Conservation (phyloP, 2,888 invertebrate species). For the Acleris sparsana region DNA sequence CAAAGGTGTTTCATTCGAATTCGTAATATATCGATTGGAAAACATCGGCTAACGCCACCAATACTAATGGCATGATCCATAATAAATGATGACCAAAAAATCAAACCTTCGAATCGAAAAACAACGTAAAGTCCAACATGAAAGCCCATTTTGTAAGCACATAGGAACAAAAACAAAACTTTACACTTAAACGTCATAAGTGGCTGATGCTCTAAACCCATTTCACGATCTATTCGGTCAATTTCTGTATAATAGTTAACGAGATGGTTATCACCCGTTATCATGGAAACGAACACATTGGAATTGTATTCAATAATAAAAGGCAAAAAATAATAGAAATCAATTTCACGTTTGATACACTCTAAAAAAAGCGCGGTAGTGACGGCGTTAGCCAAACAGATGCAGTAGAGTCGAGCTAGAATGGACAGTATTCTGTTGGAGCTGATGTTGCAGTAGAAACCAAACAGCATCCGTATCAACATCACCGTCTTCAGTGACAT, state of each 20-base stretch:
- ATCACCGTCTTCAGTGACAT: background rate
- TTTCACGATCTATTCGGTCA: background rate
- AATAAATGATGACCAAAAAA: background rate
- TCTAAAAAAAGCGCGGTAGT: too few species aligned
- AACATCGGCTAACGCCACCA: background rate
- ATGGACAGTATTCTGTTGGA: too few species aligned
- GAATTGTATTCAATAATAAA: background rate
- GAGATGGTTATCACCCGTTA: background rate
- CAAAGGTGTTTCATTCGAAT: background rate
- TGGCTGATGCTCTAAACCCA: background rate
- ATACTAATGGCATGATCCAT: background rate
- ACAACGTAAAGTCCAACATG: background rate
- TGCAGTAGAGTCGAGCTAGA: conserved; percentile 3
- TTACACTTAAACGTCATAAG: background rate
- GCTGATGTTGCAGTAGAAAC: conserved; percentile 3
- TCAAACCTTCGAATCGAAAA: background rate
- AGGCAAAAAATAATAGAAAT: background rate
- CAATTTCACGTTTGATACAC: background rate
- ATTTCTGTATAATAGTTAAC: background rate
- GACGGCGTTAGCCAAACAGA: background rate
- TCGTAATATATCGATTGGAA: background rate
- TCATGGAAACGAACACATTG: background rate
- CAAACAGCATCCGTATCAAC: background rate
- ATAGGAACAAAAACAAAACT: background rate
- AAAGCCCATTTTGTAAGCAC: background rate